phyloP scores from a whole-genome alignment of 2,888 invertebrate genomes.

The Allophyes oxyacanthae region DNA sequence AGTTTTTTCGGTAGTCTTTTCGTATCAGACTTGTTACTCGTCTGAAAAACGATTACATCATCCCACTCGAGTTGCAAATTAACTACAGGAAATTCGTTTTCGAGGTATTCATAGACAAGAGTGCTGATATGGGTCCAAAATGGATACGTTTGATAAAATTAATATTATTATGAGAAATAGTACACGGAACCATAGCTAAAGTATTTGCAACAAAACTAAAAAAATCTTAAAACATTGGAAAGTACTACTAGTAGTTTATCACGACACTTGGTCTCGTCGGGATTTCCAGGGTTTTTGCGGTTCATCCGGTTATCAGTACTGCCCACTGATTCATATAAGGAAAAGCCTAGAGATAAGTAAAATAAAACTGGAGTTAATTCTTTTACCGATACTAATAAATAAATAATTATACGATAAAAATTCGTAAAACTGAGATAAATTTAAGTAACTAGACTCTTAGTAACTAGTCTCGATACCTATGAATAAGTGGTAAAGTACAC shows the following conservation, averaged over 20 bases:
- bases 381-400: too few relatives aligned
- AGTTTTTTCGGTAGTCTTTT: slow-evolving; percentile 28
- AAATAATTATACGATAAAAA: too few relatives aligned
- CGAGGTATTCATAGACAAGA: neutral
- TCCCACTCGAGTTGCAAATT: slow-evolving; percentile 40
- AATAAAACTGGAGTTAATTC: neutral
- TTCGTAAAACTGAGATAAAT: too few relatives aligned
- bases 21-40: slow-evolving; percentile 14
- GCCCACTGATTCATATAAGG: slow-evolving; percentile 18
- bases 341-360: slow-evolving; percentile 13
- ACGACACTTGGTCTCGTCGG: too few relatives aligned
- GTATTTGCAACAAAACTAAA: too few relatives aligned
- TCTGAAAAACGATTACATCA: slow-evolving; percentile 42
- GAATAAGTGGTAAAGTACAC: too few relatives aligned
- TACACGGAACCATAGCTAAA: too few relatives aligned
- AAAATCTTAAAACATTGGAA: too few relatives aligned
- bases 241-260: neutral
- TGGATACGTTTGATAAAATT: slow-evolving; percentile 1
- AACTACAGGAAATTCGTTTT: slow-evolving; percentile 19
- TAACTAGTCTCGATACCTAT: too few relatives aligned
- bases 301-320: slow-evolving; percentile 13
- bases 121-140: neutral
- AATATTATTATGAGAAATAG: neutral
- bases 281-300: slow-evolving; percentile 16
- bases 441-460: too few relatives aligned